Percentiles rank a stretch among this genome's conserved stretches.
These are phyloP conservation scores for Helobdella robusta DNA, from an alignment of 2,888 invertebrate species.

Conservation along the genomic window DNA sequence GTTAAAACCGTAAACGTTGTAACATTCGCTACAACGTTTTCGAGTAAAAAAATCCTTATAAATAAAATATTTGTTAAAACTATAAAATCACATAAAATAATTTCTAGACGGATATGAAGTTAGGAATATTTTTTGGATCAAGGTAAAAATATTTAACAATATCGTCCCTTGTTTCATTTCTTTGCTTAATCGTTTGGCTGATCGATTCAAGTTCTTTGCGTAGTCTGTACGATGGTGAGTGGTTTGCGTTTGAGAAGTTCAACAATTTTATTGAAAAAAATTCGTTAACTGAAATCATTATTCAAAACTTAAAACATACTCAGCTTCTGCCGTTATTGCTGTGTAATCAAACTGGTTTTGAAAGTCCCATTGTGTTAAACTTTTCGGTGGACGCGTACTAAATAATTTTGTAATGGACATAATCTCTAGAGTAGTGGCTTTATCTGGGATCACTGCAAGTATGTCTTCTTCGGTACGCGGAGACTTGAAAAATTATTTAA, in stretches of 20 bases:
- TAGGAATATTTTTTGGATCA: conserved; percentile 50
- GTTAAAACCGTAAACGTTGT: too few species aligned
- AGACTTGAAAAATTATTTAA: background rate
- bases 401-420: conserved; percentile 47
- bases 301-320: conserved; percentile 38
- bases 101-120: conserved; percentile 46
- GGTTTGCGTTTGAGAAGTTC: too few species aligned
- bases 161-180: conserved; percentile 42
- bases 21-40: too few species aligned
- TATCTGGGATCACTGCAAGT: conserved; percentile 40
- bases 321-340: conserved; percentile 40
- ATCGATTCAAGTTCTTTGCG: conserved; percentile 44
- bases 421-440: conserved; percentile 42
- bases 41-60: background rate
- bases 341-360: conserved; percentile 45
- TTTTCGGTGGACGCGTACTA: conserved; percentile 40
- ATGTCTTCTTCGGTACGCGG: conserved; percentile 42
- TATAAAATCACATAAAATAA: background rate
- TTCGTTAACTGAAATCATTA: too few species aligned
- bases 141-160: conserved; percentile 45
- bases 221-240: conserved; percentile 44
- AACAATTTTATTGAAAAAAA: too few species aligned
- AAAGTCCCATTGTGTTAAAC: conserved; percentile 46
- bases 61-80: background rate
- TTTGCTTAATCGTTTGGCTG: conserved; percentile 43